These are phyloP conservation scores for Willisornis vidua DNA, from an alignment of 2,113 vertebrate genomes.

Conservation along the genomic window DNA sequence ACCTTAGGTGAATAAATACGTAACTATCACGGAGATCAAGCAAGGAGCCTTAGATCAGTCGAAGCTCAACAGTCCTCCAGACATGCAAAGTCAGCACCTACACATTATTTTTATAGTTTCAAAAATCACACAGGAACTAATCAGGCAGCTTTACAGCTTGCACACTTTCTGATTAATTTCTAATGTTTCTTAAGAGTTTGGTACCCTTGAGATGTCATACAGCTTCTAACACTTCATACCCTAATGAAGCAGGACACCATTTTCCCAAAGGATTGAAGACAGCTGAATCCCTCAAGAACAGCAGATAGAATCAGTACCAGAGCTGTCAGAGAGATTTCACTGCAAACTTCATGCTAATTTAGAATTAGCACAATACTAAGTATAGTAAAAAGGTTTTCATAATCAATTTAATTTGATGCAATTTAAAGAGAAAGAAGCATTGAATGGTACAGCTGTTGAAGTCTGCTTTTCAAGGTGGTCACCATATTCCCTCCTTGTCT, in stretches of 20 bases:
- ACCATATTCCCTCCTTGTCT: background rate
- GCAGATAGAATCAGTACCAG: background rate
- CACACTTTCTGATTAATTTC: background rate
- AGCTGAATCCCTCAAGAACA: background rate
- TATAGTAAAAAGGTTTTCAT: background rate
- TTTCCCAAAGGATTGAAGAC: background rate
- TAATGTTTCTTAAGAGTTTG: background rate
- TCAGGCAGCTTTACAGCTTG: background rate
- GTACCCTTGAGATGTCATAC: background rate
- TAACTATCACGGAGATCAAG: fast-evolving
- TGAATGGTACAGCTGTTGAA: background rate
- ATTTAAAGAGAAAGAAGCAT: background rate
- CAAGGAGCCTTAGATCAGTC: background rate
- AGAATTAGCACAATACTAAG: background rate
- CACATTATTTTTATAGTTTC: background rate
- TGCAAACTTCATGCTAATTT: background rate
- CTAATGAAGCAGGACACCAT: background rate
- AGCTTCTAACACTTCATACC: background rate
- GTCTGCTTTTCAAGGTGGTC: background rate
- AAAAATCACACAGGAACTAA: background rate
- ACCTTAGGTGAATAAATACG: background rate
- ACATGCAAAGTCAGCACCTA: background rate
- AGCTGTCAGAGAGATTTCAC: background rate
- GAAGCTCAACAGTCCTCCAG: background rate
- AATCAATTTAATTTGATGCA: background rate